A percentile compares a stretch with the other conserved stretches of the same genome.
phyloP scores from a whole-genome alignment of 2,888 invertebrate genomes.

The Leucoma salicis region DNA sequence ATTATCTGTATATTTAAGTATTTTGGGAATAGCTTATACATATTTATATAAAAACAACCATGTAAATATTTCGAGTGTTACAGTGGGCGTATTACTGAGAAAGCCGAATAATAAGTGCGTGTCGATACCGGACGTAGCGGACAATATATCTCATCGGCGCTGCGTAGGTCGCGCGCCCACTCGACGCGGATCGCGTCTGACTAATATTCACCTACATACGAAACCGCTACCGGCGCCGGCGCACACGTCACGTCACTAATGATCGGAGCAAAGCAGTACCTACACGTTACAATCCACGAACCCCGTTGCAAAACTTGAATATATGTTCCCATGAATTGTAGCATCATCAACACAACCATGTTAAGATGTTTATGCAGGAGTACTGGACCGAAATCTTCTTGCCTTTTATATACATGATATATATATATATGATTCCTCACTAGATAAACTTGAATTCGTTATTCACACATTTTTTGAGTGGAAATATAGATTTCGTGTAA shows the following conservation, averaged over 20 bases:
- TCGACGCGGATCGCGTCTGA: conserved; percentile 30
- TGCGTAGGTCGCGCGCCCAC: conserved; percentile 49
- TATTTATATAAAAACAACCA: conserved; percentile 13
- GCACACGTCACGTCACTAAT: conserved; percentile 8
- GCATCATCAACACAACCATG: too few species aligned
- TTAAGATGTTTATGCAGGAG: too few species aligned
- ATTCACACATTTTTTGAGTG: too few species aligned
- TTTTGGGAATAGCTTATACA: background rate
- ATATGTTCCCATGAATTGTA: too few species aligned
- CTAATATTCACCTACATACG: conserved; percentile 29
- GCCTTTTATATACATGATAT: too few species aligned
- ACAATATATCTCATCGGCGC: conserved; percentile 42
- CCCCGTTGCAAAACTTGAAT: conserved; percentile 23
- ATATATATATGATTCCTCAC: too few species aligned
- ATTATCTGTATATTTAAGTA: background rate
- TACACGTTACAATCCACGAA: background rate
- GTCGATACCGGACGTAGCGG: conserved; percentile 40
- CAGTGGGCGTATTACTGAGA: conserved; percentile 52
- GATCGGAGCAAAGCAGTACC: conserved; percentile 7
- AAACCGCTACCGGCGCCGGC: conserved; percentile 9
- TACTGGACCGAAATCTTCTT: too few species aligned
- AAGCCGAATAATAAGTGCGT: conserved; percentile 48
- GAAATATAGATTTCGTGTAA: too few species aligned
- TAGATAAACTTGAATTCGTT: too few species aligned
- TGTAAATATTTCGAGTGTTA: conserved; percentile 28